These are phyloP conservation scores for Lophotriccus pileatus DNA, from an alignment of 2,797 vertebrate genomes.

Conservation along the genomic window DNA sequence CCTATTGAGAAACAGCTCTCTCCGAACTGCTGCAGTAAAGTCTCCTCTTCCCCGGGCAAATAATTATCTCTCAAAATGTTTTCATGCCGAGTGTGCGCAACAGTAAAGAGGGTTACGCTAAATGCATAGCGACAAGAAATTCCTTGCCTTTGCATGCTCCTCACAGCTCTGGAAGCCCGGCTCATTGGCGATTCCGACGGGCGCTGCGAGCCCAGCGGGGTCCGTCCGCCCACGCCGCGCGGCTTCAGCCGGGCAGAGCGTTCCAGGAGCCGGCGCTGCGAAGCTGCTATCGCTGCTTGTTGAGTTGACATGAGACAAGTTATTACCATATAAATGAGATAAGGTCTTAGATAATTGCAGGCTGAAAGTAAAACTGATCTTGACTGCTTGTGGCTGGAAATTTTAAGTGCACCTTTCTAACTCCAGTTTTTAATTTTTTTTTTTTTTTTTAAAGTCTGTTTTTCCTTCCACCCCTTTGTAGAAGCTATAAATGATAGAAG, in stretches of 20 bases:
- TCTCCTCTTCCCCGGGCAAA: not conserved
- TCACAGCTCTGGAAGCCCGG: not conserved
- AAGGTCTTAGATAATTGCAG: conserved; percentile 74
- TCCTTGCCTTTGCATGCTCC: not conserved
- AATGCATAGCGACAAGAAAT: not conserved
- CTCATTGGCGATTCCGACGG: conserved; percentile 30
- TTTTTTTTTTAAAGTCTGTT: not conserved
- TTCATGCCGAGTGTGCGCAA: accelerated
- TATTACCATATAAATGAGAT: conserved; percentile 85
- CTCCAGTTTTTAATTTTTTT: not conserved
- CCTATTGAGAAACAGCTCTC: not conserved
- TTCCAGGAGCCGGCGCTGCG: not conserved
- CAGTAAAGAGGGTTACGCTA: not conserved
- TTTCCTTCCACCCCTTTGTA: not conserved
- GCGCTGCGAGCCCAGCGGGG: not conserved
- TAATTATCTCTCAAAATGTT: not conserved
- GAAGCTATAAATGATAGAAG: not conserved
- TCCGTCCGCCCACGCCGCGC: not conserved
- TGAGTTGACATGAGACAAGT: conserved; percentile 60
- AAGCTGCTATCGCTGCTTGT: conserved; percentile 51
- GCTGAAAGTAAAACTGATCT: conserved; percentile 71
- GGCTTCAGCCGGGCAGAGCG: not conserved
- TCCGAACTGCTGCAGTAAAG: not conserved
- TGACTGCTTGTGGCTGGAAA: conserved; percentile 48
- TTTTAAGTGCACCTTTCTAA: conserved; percentile 5